Evolutionary conservation across 2,797 vertebrate species (phyloP), one percentile per base, ranked within the genome.

Genomic region (Peromyscus nudipes): DNA sequence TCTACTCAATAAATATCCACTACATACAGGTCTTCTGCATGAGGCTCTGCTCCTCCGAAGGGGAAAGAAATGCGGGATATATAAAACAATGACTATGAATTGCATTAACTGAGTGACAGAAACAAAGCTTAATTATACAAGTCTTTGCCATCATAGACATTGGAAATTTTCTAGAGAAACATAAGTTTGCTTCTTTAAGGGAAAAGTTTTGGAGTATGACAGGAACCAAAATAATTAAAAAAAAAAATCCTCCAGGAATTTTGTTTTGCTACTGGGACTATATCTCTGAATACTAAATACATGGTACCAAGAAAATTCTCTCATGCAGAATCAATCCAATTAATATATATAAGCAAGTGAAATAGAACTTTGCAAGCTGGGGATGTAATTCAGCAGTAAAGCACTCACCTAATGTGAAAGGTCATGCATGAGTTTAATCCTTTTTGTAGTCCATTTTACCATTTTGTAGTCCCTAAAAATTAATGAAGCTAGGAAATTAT

Each of bases 311-410:
- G 19, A 84, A 76, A 29, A 64, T 96, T 91, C 76, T 75, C 46
- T 92, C 52, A 77, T 37, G 88, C 79, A 93, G 46, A 90, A 87
- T 37, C n/a, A 96, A 43, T 85, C 83, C 34, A 88, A 91, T 34
- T n/a, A 86, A 89, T 40, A 86, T 10, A 49, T 9, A 31, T 10
- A 49, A 91, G 62, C 4, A 55, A 85, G 71, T 29, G 57, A 55
- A 62, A 60, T 25, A 21, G 6, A 91, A 52, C 31, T 43, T 80
- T 73, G 5, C 4, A 34, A 23, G 43, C 55, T 60, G 19, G 73
- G 57, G 43, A 12, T 52, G 40, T 52, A 37, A 27, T 2, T 31
- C 34, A 55, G 62, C 3, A 10, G 46, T 0, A 79, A 43, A 40
- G 23, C 6, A 19, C 5, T 67, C 1, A 14, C 6, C 8, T 55